These are phyloP conservation scores for Tachystola acroxantha DNA, from an alignment of 2,888 invertebrate species.

Conservation along the genomic window DNA sequence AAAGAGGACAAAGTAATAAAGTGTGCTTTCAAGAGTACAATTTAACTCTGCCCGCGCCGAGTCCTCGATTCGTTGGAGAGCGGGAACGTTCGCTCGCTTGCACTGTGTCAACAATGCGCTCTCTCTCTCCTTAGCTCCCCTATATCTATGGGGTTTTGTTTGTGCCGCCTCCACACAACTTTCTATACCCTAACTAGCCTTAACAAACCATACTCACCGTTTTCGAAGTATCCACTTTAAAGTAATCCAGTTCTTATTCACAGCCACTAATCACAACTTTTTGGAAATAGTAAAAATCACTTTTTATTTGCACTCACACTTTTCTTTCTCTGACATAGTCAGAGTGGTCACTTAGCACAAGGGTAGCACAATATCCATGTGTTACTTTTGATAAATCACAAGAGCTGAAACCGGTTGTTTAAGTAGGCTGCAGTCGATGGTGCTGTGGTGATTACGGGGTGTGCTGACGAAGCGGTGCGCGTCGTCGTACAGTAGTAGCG, in stretches of 20 bases:
- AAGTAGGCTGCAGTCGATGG: constrained; percentile 53
- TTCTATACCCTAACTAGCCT: constrained; percentile 29
- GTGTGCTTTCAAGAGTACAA: constrained; percentile 35
- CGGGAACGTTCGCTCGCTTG: constrained; percentile 40
- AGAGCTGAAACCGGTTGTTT: constrained; percentile 61
- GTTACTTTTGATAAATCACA: constrained; percentile 41
- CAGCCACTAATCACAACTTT: constrained; percentile 43
- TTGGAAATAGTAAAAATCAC: constrained; percentile 28
- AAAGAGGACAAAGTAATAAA: constrained; percentile 28
- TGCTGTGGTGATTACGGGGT: constrained; percentile 40
- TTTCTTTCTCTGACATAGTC: constrained; percentile 34
- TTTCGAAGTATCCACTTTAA: constrained; percentile 34
- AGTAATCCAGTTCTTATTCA: constrained; percentile 52
- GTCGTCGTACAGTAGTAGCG: constrained; percentile 12
- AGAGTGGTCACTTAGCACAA: constrained; percentile 46
- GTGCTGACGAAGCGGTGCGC: constrained; percentile 28
- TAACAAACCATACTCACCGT: constrained; percentile 41
- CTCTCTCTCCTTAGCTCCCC: constrained; percentile 55
- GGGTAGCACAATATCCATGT: constrained; percentile 44
- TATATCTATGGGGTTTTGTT: constrained; percentile 54
- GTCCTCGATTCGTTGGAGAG: constrained; percentile 25
- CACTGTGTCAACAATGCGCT: constrained; percentile 65
- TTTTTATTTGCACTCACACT: constrained; percentile 28
- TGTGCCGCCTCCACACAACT: constrained; percentile 41
- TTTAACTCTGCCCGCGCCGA: constrained; percentile 27